A percentile compares a stretch with the other conserved stretches of the same genome.
Conservation (phyloP, 2,113 vertebrate species). For the Aplodontia rufa region DNA sequence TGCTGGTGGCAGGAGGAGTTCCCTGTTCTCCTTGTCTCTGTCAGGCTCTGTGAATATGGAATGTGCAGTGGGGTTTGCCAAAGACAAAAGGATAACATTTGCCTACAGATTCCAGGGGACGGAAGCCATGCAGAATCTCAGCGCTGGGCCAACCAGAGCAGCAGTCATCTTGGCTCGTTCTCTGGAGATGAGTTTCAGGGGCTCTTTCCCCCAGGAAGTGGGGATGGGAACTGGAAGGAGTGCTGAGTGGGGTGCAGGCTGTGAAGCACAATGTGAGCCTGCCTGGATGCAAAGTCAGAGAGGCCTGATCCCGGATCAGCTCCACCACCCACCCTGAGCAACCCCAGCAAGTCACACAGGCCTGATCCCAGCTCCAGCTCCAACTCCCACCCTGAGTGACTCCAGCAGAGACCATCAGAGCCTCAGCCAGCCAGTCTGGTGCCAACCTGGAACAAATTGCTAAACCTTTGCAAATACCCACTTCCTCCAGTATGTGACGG, state of each 20-base stretch:
- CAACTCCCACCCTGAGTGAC: not conserved
- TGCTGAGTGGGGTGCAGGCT: not conserved
- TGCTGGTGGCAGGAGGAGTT: not conserved
- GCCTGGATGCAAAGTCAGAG: not conserved
- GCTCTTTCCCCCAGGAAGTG: not conserved
- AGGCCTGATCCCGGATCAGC: no score
- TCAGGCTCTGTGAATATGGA: not conserved
- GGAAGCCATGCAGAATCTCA: not conserved
- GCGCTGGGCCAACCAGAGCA: not conserved
- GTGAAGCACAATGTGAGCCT: not conserved
- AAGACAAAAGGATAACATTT: constrained; percentile 43
- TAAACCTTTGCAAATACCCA: not conserved
- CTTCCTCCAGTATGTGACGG: not conserved
- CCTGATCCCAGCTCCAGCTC: no score
- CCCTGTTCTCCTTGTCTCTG: not conserved
- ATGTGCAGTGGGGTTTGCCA: constrained; percentile 4
- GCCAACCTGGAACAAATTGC: no score
- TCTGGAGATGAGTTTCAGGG: not conserved
- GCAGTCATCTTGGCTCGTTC: not conserved
- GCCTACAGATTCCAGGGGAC: not conserved
- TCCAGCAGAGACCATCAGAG: rapidly evolving
- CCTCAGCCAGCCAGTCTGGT: no score
- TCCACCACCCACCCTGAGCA: not conserved
- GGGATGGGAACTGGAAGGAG: not conserved
- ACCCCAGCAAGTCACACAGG: not conserved